A percentile compares a stretch with the other conserved stretches of the same genome.
phyloP scores from a whole-genome alignment of 2,113 vertebrate species.

The Sebastes schlegelii region DNA sequence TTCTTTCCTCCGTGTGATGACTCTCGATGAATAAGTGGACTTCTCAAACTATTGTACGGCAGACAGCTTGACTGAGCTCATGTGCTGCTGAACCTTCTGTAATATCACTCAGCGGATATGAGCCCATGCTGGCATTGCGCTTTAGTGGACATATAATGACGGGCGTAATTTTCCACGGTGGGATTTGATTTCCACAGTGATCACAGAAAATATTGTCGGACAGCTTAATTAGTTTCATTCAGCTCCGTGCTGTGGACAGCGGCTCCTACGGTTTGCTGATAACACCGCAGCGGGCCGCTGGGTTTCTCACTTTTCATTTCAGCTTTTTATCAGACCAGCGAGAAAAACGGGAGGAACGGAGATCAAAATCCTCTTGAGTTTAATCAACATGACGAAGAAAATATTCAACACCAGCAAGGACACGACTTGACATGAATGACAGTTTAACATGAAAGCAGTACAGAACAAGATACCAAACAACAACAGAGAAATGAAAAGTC shows the following conservation, averaged over 20 bases:
- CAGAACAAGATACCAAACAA: not conserved
- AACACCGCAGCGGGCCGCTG: not conserved
- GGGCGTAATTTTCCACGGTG: slow-evolving; percentile 28
- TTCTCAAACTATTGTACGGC: not conserved
- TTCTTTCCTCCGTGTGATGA: not conserved
- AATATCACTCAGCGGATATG: slow-evolving; percentile 25
- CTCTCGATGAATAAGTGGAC: slow-evolving; percentile 9
- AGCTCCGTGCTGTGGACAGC: not conserved
- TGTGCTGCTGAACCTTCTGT: not conserved
- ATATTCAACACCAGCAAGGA: not conserved
- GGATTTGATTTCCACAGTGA: slow-evolving; percentile 57
- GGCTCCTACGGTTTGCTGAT: slow-evolving; percentile 11
- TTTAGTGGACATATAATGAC: slow-evolving; percentile 28
- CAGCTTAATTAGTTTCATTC: slow-evolving; percentile 59
- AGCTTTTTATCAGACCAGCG: not conserved
- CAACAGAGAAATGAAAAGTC: slow-evolving; percentile 1
- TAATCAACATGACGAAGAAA: not conserved
- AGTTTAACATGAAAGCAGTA: not conserved
- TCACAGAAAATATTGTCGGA: slow-evolving; percentile 45
- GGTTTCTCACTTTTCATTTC: slow-evolving; percentile 5
- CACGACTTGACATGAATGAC: not conserved
- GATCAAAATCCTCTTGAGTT: slow-evolving; percentile 11
- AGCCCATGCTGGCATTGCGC: slow-evolving; percentile 14
- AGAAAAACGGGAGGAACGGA: not conserved
- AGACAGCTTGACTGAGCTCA: not conserved